Evolutionary conservation across 64 coral and sea anemone genomes (phyloP).

Genomic region (Stylophora pistillata): DNA sequence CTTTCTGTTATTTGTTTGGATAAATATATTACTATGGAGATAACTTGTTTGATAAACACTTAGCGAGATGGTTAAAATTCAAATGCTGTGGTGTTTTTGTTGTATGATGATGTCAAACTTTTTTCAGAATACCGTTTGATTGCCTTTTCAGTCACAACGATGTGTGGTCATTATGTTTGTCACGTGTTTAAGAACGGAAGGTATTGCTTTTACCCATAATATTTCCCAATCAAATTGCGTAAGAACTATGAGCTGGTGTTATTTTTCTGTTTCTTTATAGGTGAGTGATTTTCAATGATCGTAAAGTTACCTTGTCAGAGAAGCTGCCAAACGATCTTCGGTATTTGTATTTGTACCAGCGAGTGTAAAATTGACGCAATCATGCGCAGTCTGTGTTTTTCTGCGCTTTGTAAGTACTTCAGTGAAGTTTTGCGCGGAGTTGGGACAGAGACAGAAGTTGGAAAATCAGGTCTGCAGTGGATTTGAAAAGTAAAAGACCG

Average conservation of each 20-base stretch:
- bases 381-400: not conserved
- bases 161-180: conserved; percentile 97
- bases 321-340: conserved; percentile 81
- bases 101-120: not conserved
- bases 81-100: too few species aligned
- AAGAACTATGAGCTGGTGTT: not conserved
- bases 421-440: not conserved
- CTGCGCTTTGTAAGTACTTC: not conserved
- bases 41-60: too few species aligned
- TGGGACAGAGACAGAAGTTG: not conserved
- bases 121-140: conserved; percentile 77
- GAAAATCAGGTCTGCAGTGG: too few species aligned
- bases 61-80: too few species aligned
- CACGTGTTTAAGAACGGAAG: conserved; percentile 96
- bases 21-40: too few species aligned
- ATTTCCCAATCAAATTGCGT: not conserved
- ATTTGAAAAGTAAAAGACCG: not conserved
- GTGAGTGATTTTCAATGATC: conserved; percentile 97
- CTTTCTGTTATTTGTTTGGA: too few species aligned
- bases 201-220: conserved; percentile 11
- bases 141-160: conserved; percentile 93
- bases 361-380: not conserved
- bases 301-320: conserved; percentile 95
- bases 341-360: conserved; percentile 88
- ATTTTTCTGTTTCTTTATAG: conserved; percentile 25